Percentiles rank a stretch among this genome's conserved stretches.
These are phyloP conservation scores for Leistus spinibarbis DNA, from an alignment of 2,888 invertebrate species.

Conservation along the genomic window DNA sequence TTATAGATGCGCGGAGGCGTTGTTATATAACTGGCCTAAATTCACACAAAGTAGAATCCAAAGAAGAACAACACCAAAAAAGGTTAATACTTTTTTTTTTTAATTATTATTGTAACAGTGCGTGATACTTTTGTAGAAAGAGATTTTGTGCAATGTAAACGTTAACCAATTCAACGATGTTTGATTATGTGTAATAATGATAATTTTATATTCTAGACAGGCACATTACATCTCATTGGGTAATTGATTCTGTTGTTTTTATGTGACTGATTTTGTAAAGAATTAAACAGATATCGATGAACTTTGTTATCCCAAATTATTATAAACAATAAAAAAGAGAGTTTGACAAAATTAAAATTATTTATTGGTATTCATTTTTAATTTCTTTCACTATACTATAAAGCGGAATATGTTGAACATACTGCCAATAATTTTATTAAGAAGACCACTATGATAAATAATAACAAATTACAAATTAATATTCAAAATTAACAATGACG, in stretches of 20 bases:
- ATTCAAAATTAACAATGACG: too few relatives aligned
- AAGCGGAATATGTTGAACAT: too few relatives aligned
- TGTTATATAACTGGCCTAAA: slow-evolving; percentile 8
- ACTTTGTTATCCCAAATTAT: too few relatives aligned
- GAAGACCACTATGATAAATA: too few relatives aligned
- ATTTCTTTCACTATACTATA: too few relatives aligned
- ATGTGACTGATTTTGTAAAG: background rate
- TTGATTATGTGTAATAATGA: background rate
- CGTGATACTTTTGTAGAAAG: background rate
- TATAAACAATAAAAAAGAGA: too few relatives aligned
- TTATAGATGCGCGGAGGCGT: background rate
- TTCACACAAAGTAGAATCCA: background rate
- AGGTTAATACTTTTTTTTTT: background rate
- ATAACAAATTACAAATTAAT: too few relatives aligned
- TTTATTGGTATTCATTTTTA: too few relatives aligned
- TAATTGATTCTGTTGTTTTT: background rate
- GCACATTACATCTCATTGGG: background rate
- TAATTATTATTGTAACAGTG: too few relatives aligned
- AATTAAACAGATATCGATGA: too few relatives aligned
- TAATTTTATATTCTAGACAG: background rate
- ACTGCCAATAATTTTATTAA: too few relatives aligned
- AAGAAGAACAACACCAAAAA: background rate
- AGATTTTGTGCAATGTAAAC: background rate
- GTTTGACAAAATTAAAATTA: too few relatives aligned
- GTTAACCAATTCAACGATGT: background rate